Percentiles rank a stretch among this genome's conserved stretches.
These are phyloP conservation scores for Callinectes sapidus DNA, from an alignment of 2,888 invertebrate species.

Conservation along the genomic window DNA sequence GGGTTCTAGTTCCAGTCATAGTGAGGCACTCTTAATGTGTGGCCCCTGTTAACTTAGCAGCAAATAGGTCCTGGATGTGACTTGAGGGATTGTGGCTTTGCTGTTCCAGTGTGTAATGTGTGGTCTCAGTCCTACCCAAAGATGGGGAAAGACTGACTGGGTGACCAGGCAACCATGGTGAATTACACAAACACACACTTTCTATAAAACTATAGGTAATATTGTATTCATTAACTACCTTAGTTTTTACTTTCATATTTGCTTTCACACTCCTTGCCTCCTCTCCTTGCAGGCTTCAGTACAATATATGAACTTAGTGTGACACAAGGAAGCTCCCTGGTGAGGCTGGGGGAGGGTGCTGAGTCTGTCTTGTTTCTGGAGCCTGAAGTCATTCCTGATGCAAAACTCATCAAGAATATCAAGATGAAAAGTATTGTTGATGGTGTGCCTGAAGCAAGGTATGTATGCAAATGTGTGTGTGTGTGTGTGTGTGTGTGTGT, in stretches of 20 bases:
- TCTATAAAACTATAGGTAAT: too few species aligned
- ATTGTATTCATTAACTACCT: background rate
- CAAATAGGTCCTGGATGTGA: too few species aligned
- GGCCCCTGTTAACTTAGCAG: too few species aligned
- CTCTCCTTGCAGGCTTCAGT: constrained; percentile 31
- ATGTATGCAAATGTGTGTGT: too few species aligned
- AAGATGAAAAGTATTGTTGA: constrained; percentile 71
- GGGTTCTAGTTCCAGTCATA: too few species aligned
- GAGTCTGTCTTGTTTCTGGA: constrained; percentile 69
- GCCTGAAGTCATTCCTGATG: constrained; percentile 51
- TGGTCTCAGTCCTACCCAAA: too few species aligned
- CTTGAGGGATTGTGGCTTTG: too few species aligned
- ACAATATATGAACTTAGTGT: constrained; percentile 60
- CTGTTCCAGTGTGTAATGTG: too few species aligned
- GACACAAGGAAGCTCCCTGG: constrained; percentile 18
- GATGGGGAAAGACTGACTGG: too few species aligned
- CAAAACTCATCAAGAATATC: constrained; percentile 9
- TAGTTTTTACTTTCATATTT: background rate
- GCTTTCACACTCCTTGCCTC: background rate
- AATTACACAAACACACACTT: too few species aligned
- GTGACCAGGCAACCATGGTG: too few species aligned
- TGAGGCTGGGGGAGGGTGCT: constrained; percentile 52
- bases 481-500: background rate
- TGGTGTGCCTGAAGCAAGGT: constrained; percentile 70
- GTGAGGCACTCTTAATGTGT: too few species aligned